phyloP scores from a whole-genome alignment of 2,797 vertebrate species.

The Tapera naevia region DNA sequence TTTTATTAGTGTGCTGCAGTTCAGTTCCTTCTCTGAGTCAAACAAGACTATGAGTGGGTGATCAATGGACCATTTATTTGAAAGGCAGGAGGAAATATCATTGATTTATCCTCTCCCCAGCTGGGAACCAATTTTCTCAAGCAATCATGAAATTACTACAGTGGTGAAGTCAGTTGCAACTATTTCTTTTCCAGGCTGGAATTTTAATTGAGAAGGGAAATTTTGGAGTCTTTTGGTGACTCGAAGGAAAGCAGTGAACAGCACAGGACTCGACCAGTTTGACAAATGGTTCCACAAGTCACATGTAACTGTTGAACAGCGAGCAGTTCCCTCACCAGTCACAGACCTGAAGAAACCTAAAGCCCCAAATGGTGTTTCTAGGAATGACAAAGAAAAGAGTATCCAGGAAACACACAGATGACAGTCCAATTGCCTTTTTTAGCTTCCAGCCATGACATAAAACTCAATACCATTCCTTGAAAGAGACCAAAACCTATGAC shows the following conservation, averaged over 20 bases:
- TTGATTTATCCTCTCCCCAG: not conserved
- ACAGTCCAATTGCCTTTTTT: not conserved
- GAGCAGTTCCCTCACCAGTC: not conserved
- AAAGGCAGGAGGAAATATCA: not conserved
- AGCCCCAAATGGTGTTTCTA: not conserved
- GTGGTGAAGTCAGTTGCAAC: not conserved
- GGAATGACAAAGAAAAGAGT: not conserved
- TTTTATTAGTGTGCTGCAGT: not conserved
- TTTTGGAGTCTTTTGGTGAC: not conserved
- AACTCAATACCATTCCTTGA: not conserved
- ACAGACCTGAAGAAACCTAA: not conserved
- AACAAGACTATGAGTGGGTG: not conserved
- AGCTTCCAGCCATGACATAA: not conserved
- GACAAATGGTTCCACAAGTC: not conserved
- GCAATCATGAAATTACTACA: not conserved
- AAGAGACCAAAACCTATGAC: not conserved
- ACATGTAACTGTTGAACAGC: not conserved
- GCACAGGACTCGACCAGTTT: not conserved
- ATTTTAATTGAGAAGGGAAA: not conserved
- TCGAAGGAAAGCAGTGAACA: not conserved
- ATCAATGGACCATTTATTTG: not conserved
- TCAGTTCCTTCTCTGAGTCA: not conserved
- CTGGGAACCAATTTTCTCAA: not conserved
- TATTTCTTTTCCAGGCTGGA: not conserved
- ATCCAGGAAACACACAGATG: not conserved